These are phyloP conservation scores for Streptopelia turtur DNA, from an alignment of 2,797 vertebrate species.

Conservation along the genomic window DNA sequence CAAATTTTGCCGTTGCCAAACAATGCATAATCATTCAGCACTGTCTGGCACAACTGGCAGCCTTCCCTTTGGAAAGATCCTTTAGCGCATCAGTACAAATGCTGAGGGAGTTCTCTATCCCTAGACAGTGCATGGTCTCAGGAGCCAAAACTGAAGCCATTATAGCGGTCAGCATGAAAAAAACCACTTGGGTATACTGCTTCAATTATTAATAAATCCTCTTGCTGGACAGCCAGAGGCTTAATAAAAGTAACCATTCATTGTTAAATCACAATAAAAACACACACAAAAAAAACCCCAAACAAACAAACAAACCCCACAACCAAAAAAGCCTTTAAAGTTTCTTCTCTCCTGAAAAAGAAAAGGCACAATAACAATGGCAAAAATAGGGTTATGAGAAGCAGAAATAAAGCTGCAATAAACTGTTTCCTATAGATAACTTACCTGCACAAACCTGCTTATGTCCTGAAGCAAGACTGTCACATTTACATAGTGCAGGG, in stretches of 20 bases:
- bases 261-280: background rate
- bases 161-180: background rate
- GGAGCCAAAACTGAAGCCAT: constrained; percentile 37
- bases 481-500: background rate
- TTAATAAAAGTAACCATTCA: background rate
- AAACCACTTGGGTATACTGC: background rate
- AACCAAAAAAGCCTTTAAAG: background rate
- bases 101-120: constrained; percentile 4
- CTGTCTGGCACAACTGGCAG: constrained; percentile 58
- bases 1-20: constrained; percentile 41
- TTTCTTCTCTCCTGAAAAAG: background rate
- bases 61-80: constrained; percentile 36
- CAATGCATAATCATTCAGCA: constrained; percentile 56
- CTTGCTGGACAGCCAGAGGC: background rate
- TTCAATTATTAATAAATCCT: constrained; percentile 40
- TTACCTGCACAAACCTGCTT: background rate
- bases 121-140: background rate
- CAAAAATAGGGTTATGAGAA: background rate
- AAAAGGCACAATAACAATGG: background rate
- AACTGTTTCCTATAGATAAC: background rate
- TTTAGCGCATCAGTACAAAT: constrained; percentile 45
- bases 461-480: background rate
- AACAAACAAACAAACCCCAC: background rate
- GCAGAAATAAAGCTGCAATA: background rate
- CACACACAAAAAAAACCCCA: background rate